A percentile compares a stretch with the other conserved stretches of the same genome.
Evolutionary conservation across 2,888 invertebrate species (phyloP).

Genomic region (Lasioglossum zephyrum): DNA sequence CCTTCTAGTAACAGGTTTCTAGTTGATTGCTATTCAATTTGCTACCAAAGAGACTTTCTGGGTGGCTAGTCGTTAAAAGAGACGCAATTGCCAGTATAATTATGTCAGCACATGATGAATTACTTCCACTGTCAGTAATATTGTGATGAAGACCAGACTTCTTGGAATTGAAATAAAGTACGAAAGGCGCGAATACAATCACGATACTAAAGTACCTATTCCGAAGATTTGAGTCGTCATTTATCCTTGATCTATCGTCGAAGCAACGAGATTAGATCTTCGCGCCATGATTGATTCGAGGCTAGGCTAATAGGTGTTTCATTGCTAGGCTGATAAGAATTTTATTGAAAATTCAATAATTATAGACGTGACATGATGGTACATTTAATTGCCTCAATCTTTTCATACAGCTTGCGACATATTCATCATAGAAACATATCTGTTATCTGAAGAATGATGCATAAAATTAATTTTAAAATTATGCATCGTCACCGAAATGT

Average conservation of each 20-base stretch:
- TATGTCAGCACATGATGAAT: slow-evolving; percentile 8
- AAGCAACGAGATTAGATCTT: neutral
- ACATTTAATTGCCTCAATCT: no score
- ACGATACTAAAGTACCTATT: neutral
- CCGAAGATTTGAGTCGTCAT: neutral
- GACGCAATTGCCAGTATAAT: neutral
- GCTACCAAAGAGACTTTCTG: neutral
- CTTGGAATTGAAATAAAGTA: neutral
- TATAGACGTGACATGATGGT: neutral
- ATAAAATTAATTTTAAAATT: no score
- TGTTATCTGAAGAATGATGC: no score
- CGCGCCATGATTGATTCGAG: neutral
- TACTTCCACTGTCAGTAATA: neutral
- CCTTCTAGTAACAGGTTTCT: neutral
- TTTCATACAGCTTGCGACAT: neutral
- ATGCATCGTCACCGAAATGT: no score
- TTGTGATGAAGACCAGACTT: neutral
- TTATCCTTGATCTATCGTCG: neutral
- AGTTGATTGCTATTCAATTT: neutral
- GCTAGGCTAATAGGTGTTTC: neutral
- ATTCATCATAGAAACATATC: neutral
- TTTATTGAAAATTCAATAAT: neutral
- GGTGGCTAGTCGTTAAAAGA: neutral
- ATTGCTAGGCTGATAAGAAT: neutral
- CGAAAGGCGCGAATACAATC: neutral